Base-by-base conservation (phyloP, 2,797 vertebrate genomes). In the Poecilia gillii region DNA sequence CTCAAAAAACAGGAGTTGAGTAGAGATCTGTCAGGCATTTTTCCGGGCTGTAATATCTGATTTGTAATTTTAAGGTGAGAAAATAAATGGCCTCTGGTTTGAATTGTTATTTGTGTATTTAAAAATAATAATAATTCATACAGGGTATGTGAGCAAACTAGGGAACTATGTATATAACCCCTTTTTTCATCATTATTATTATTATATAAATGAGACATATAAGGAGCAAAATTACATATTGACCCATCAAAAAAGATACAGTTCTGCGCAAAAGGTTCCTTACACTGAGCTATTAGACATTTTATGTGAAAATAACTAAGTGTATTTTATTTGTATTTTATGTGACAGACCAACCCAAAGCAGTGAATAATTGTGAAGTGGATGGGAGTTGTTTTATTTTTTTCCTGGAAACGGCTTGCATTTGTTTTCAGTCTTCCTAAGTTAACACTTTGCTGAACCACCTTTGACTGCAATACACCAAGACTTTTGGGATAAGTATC, bases 1-100 rank as follows among this genome's bases (percentile, higher is more conserved):
- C 36, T 23, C 62, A 11, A 25, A 68, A 45, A 25, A 1, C 25
- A 16, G 12, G 23, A 55, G 70, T 66, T 39, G 74, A 72, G 47
- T 33, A 46, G 51, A 49, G 57, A 59, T 33, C 33, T 74, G 72
- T 20, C 75, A 46, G 68, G n/a, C 41, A 70, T 41, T 43, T 51
- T 43, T 23, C 18, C 2, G 62, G 2, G 64, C 6, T 36, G 31
- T 18, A 64, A 36, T 36, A 7, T 36, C 2, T 45, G 62, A 77
- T 28, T 59, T 4, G 14, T 3, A 16, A 36, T 18, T 33, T 64
- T 36, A 33, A 33, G 31, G 25, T 28, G 13, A 55, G 23, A 72
- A 68, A 46, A 59, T 31, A 4, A 47, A 76, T 9, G 25, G 12
- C 51, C 36, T 66, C 73, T 36, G 33, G 45, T 76, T 36, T 43